Base-by-base conservation (phyloP, 2,797 vertebrate genomes). In the Sebastes variabilis region DNA sequence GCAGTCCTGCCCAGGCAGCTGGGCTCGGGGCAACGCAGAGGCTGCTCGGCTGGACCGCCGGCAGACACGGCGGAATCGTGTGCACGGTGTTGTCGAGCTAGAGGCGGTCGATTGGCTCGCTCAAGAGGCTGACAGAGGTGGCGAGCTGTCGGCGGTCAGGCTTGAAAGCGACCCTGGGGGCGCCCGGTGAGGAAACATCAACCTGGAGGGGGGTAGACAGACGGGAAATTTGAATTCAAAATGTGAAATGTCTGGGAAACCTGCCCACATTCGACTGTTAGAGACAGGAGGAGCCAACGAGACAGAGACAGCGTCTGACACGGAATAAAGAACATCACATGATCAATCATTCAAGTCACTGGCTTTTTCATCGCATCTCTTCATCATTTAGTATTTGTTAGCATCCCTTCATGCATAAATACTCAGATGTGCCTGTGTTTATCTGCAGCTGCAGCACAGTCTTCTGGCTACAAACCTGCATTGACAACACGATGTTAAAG, bases 111-210 rank as follows among this genome's bases (percentile, higher is more conserved):
- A 76, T 72, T 2, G 84, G 85, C 81, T 91, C 79, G 14, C 85
- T 94, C 87, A 92, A 73, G 88, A 93, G 88, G 88, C 85, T 72
- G 88, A 83, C 72, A 32, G 90, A 83, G 89, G 88, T 29, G 61
- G 84, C 30, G 58, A 72, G 78, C 91, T 86, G 90, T 83, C 72
- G 52, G 90, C 83, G 73, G 89, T 93, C 91, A 87, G 91, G 93
- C 84, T 93, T 85, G 91, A 85, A 92, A 72, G 87, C 77, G 75
- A 92, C 94, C 93, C 90, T 88, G 90, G 72, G 89, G 94, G 90
- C 24, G 87, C 92, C 91, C 81, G 67, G 75, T 36, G 87, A 87
- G 85, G 85, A 93, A 89, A 88, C 93, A 94, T 95, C 90, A 94
- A 95, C 92, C 95, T 94, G 69, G 68, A 58, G 69, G 34, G 67